Base-by-base conservation (phyloP, 2,113 vertebrate genomes). In the Rhineura floridana region DNA sequence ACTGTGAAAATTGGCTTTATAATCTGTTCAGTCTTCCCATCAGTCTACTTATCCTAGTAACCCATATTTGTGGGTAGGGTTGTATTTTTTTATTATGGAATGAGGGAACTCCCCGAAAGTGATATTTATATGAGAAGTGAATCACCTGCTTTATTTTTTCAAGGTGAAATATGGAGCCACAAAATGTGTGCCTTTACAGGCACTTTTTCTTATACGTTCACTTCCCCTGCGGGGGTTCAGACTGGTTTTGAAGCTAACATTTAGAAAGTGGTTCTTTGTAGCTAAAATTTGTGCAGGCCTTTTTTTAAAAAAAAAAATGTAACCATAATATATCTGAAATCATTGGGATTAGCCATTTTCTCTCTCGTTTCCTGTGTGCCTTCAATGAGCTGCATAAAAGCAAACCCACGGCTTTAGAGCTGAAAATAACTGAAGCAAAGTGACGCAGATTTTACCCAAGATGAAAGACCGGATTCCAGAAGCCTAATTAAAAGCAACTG, bases 401-500 rank as follows among this genome's bases (percentile, higher is more conserved):
- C 33, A n/a, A 97, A 97, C 95, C 95, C 95, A 30, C 0, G 93
- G 96, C 96, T 97, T 97, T 96, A 96, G 95, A 95, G 96, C 97
- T 4, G 89, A 96, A 97, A 97, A 97, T 97, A 97, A 96, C 96
- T 96, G 94, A 91, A 96, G 96, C 84, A 83, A 97, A 97, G 96
- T 97, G 97, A 97, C 96, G 95, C 96, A 97, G 96, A 95, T 96
- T 96, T 95, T 83, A 89, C 94, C 93, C 0, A 15, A 97, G 97
- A 97, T 98, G 97, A 98, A 98, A 98, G 97, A 96, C 95, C 94
- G 84, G 96, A 97, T 97, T 98, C 97, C 97, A 98, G 97, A 97
- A 98, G 97, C 96, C 95, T 98, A 98, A 98, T 98, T 97, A 98
- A 97, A 98, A 98, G 97, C 97, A 98, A 98, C 97, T 98, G 98